A percentile compares a stretch with the other conserved stretches of the same genome.
phyloP scores from a whole-genome alignment of 2,797 vertebrate genomes.

The Crocidura indochinensis region DNA sequence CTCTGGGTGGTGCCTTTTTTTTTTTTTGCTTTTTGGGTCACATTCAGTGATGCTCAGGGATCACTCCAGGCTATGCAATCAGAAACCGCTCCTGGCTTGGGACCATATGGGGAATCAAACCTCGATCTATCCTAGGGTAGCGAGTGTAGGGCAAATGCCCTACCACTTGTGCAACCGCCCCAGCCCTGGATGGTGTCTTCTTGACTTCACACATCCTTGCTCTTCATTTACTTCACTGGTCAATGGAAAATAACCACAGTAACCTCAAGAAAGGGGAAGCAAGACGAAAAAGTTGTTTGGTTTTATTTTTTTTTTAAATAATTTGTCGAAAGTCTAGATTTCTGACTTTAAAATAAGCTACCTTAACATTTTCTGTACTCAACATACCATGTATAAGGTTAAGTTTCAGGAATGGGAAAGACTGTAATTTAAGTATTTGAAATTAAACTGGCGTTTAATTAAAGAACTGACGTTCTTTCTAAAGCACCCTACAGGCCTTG shows the following conservation, averaged over 20 bases:
- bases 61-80: too few relatives aligned
- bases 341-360: conserved; percentile 44
- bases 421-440: not conserved
- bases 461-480: too few relatives aligned
- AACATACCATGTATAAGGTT: not conserved
- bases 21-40: not conserved
- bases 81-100: too few relatives aligned
- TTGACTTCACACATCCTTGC: not conserved
- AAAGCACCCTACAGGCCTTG: not conserved
- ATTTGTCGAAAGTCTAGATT: not conserved
- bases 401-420: not conserved
- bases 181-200: not conserved
- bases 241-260: conserved; percentile 4
- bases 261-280: not conserved
- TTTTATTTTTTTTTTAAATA: not conserved
- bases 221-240: conserved; percentile 37
- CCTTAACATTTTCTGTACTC: not conserved
- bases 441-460: not conserved
- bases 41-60: not conserved
- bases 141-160: too few relatives aligned
- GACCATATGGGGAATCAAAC: too few relatives aligned
- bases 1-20: not conserved
- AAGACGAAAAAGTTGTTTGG: conserved; percentile 45
- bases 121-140: too few relatives aligned
- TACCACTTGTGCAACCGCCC: too few relatives aligned